Evolutionary conservation across 2,888 invertebrate genomes (phyloP).

Genomic region (Panorpa germanica): DNA sequence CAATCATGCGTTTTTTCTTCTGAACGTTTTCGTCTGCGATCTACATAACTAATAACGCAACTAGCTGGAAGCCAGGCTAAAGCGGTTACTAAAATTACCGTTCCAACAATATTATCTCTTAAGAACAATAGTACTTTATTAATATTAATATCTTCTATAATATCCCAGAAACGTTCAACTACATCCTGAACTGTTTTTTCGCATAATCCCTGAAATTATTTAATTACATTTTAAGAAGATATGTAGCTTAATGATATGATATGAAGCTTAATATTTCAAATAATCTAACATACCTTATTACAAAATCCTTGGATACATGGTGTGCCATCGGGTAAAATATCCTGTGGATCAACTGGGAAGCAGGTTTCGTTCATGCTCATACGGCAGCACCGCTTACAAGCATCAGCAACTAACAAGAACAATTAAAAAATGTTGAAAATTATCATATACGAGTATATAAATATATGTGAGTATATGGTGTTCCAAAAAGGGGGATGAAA

Average conservation of each 20-base stretch:
- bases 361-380: slow-evolving; percentile 83
- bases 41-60: slow-evolving; percentile 71
- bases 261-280: slow-evolving; percentile 2
- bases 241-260: slow-evolving; percentile 1
- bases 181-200: slow-evolving; percentile 91
- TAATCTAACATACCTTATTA: slow-evolving; percentile 45
- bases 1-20: slow-evolving; percentile 53
- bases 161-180: slow-evolving; percentile 92
- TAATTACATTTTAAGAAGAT: neutral
- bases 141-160: slow-evolving; percentile 90
- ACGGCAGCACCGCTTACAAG: slow-evolving; percentile 87
- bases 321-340: slow-evolving; percentile 81
- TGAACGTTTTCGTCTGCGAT: slow-evolving; percentile 50
- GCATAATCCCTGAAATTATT: slow-evolving; percentile 59
- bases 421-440: slow-evolving; percentile 4
- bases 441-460: no score
- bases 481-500: no score
- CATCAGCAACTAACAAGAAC: slow-evolving; percentile 56
- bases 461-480: no score
- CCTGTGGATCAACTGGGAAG: slow-evolving; percentile 72
- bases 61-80: slow-evolving; percentile 89
- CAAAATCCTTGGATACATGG: slow-evolving; percentile 96
- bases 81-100: slow-evolving; percentile 78
- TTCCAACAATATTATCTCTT: slow-evolving; percentile 85
- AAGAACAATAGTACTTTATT: slow-evolving; percentile 79